Conservation (phyloP, 2,888 invertebrate species). For the Philonicus albiceps region DNA sequence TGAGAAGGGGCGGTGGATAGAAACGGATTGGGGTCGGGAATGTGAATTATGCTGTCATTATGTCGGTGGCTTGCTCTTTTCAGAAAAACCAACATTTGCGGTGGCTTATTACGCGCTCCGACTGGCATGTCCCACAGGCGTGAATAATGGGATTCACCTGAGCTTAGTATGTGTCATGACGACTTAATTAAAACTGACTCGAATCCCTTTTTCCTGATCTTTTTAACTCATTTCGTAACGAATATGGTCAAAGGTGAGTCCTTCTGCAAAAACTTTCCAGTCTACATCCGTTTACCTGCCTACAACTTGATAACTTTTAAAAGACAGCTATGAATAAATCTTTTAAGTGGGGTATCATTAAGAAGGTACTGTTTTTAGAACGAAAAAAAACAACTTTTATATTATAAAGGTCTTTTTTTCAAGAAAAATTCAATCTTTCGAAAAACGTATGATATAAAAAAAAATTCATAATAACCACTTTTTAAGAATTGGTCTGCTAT, state of each 20-base stretch:
- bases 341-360: not conserved
- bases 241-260: not conserved
- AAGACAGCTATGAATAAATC: not conserved
- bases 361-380: not conserved
- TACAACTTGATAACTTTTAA: not conserved
- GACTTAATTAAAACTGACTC: not conserved
- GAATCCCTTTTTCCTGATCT: not conserved
- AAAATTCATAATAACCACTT: too few relatives aligned
- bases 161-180: not conserved
- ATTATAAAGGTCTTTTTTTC: not conserved
- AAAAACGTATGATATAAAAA: not conserved
- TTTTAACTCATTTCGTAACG: not conserved
- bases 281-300: not conserved
- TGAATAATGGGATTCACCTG: not conserved
- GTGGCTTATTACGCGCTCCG: not conserved
- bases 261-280: not conserved
- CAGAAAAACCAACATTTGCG: not conserved
- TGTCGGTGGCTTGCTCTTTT: not conserved
- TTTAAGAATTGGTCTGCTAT: too few relatives aligned
- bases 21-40: not conserved
- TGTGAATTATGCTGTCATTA: slow-evolving; percentile 12
- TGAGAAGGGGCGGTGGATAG: not conserved
- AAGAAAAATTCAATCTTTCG: not conserved
- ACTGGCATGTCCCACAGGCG: not conserved
- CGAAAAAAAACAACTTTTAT: not conserved